A percentile compares a stretch with the other conserved stretches of the same genome.
phyloP scores from a whole-genome alignment of 1,140 invertebrate genomes.

The Choristoneura fumiferana region DNA sequence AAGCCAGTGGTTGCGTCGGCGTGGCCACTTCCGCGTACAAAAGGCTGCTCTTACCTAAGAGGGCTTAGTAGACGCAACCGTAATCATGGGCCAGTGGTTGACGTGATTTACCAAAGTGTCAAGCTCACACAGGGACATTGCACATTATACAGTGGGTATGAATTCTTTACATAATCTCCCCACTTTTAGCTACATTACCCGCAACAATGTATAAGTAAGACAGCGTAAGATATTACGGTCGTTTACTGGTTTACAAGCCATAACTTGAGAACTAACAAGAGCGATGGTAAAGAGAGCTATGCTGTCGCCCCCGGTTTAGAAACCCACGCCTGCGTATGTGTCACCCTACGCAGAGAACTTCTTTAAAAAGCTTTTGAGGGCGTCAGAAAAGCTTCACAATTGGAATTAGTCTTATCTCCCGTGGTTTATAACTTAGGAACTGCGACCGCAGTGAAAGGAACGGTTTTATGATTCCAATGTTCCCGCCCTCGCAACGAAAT shows the following conservation, averaged over 20 bases:
- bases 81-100: neutral
- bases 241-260: conserved; percentile 7
- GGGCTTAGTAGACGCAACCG: conserved; percentile 11
- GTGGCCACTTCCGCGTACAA: conserved; percentile 20
- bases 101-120: conserved; percentile 1
- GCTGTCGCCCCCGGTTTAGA: conserved; percentile 32
- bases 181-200: neutral
- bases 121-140: neutral
- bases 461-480: conserved; percentile 30
- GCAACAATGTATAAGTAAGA: neutral
- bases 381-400: no score
- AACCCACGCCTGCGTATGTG: conserved; percentile 36
- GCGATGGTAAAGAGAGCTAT: conserved; percentile 24
- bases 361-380: neutral
- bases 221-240: conserved; percentile 7
- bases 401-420: no score
- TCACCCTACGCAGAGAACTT: conserved; percentile 36
- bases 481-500: conserved; percentile 56
- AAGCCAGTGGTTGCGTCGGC: conserved; percentile 25
- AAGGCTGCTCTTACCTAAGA: neutral
- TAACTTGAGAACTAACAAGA: conserved; percentile 21
- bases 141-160: neutral
- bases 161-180: conserved; percentile 5
- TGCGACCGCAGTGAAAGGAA: no score
- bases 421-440: no score